These are phyloP conservation scores for Emmelina monodactyla DNA, from an alignment of 2,888 invertebrate species.

Conservation along the genomic window DNA sequence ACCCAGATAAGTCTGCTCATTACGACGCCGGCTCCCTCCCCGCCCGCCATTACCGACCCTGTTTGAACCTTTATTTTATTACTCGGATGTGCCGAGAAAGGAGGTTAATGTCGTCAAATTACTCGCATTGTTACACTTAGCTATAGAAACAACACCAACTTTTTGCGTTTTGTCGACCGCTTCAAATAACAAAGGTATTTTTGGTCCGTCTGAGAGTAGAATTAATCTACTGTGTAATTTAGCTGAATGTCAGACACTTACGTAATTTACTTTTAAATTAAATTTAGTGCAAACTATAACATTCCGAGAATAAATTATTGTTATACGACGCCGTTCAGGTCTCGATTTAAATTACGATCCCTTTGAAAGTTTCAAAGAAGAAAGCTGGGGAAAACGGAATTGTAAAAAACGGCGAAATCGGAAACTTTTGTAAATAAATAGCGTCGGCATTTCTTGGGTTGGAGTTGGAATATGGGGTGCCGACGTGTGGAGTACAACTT, in stretches of 20 bases:
- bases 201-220: neutral
- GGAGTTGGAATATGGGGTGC: slow-evolving; percentile 1
- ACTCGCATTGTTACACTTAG: slow-evolving; percentile 52
- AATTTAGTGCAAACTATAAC: slow-evolving; percentile 1
- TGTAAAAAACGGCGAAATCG: slow-evolving; percentile 1
- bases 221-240: slow-evolving; percentile 1
- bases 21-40: slow-evolving; percentile 40
- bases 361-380: neutral
- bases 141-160: slow-evolving; percentile 32
- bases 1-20: slow-evolving; percentile 56
- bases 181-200: no score
- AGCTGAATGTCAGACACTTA: slow-evolving; percentile 1
- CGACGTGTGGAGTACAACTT: slow-evolving; percentile 32
- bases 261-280: slow-evolving; percentile 1
- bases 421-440: slow-evolving; percentile 7
- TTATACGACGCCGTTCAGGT: neutral
- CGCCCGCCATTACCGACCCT: slow-evolving; percentile 41
- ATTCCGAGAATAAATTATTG: neutral
- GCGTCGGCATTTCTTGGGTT: neutral
- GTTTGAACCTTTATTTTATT: slow-evolving; percentile 51
- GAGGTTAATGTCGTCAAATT: slow-evolving; percentile 54
- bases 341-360: neutral
- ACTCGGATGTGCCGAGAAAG: slow-evolving; percentile 49
- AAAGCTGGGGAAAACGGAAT: neutral
- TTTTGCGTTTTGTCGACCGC: neutral